These are phyloP conservation scores for Penaeus vannamei DNA, from an alignment of 1,140 invertebrate species.

Conservation along the genomic window DNA sequence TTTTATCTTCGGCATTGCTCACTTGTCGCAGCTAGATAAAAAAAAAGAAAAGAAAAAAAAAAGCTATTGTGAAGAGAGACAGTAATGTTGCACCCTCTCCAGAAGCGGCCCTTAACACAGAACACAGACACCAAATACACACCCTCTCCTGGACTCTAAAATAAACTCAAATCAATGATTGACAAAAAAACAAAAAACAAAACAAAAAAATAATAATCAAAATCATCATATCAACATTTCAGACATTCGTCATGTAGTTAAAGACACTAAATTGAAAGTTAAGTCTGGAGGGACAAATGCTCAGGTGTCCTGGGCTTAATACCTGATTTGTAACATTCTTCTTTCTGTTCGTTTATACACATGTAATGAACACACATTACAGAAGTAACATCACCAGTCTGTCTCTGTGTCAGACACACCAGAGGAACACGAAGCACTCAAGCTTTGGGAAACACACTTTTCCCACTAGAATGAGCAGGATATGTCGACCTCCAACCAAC, in stretches of 20 bases:
- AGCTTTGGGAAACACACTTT: too few relatives aligned
- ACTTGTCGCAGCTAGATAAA: slow-evolving; percentile 40
- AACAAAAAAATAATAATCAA: too few relatives aligned
- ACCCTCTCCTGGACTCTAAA: slow-evolving; percentile 26
- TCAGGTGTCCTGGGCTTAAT: slow-evolving; percentile 52
- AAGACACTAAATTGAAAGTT: slow-evolving; percentile 36
- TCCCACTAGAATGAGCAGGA: not conserved
- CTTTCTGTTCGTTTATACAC: slow-evolving; percentile 22
- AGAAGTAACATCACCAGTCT: slow-evolving; percentile 10
- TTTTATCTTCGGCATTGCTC: slow-evolving; percentile 28
- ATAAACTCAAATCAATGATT: slow-evolving; percentile 30
- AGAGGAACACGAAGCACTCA: not conserved
- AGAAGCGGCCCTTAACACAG: slow-evolving; percentile 42
- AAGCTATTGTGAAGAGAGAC: slow-evolving; percentile 35
- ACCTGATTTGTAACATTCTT: slow-evolving; percentile 35
- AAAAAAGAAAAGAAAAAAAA: too few relatives aligned
- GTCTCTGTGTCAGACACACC: not conserved
- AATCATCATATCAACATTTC: too few relatives aligned
- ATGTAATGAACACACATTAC: slow-evolving; percentile 45
- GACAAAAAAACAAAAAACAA: slow-evolving; percentile 10
- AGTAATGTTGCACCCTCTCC: slow-evolving; percentile 45
- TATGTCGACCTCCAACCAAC: slow-evolving; percentile 21
- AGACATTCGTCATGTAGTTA: slow-evolving; percentile 26
- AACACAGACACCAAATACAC: slow-evolving; percentile 47
- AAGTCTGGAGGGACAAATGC: slow-evolving; percentile 51